These are phyloP conservation scores for Falco naumanni DNA, from an alignment of 2,797 vertebrate species.

Conservation along the genomic window DNA sequence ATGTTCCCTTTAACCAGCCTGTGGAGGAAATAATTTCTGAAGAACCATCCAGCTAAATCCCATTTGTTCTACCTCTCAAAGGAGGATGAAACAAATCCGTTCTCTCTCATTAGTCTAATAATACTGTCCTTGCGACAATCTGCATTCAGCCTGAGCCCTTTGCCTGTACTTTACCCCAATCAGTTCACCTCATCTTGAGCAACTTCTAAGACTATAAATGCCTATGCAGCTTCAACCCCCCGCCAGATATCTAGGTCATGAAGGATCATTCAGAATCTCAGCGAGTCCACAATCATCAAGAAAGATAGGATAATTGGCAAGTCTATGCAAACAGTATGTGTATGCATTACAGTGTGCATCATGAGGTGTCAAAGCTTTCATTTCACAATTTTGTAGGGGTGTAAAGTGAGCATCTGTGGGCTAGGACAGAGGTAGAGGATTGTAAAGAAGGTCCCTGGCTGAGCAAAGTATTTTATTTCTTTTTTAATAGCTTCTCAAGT, in stretches of 20 bases:
- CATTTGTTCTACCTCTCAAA: background rate
- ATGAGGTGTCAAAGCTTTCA: background rate
- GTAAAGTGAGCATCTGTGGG: background rate
- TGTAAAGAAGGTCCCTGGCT: background rate
- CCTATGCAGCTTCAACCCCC: background rate
- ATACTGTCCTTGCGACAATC: background rate
- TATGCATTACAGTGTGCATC: background rate
- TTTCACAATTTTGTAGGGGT: background rate
- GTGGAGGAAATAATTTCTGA: background rate
- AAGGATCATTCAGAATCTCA: background rate
- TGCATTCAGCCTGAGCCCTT: background rate
- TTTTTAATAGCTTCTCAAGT: conserved; percentile 19
- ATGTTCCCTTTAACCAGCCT: background rate
- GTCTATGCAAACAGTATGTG: background rate
- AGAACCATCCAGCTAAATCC: background rate
- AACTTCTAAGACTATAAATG: background rate
- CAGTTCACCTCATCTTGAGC: background rate
- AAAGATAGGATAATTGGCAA: background rate
- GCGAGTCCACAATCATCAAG: background rate
- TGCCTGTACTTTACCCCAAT: background rate
- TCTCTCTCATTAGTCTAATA: background rate
- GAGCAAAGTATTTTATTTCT: background rate
- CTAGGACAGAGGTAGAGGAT: background rate
- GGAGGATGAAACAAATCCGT: background rate
- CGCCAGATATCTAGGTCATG: background rate